A percentile compares a stretch with the other conserved stretches of the same genome.
Conservation (phyloP, 2,113 vertebrate genomes). For the Larimichthys polyactis region DNA sequence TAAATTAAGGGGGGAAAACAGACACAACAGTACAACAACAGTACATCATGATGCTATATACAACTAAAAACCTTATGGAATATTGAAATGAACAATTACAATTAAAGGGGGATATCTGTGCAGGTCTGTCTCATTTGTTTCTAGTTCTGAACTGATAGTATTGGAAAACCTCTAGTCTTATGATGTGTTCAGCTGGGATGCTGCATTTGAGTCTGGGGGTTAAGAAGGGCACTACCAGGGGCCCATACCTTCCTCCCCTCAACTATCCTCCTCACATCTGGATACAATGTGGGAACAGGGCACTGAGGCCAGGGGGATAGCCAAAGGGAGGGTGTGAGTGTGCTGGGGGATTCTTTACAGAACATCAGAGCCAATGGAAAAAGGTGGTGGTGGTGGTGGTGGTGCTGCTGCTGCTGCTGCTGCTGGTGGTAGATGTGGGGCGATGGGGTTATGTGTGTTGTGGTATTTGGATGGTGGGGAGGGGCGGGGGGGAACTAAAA, state of each 20-base stretch:
- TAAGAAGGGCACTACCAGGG: conserved; percentile 47
- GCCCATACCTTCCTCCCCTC: conserved; percentile 63
- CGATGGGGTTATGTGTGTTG: conserved; percentile 49
- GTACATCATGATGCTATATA: neutral
- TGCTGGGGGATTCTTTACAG: conserved; percentile 72
- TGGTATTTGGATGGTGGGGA: conserved; percentile 15
- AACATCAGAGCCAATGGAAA: conserved; percentile 74
- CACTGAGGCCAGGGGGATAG: conserved; percentile 57
- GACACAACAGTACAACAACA: neutral
- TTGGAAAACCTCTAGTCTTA: conserved; percentile 6
- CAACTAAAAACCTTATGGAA: neutral
- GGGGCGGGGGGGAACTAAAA: conserved; percentile 48
- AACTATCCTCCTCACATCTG: conserved; percentile 80
- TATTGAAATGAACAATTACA: neutral
- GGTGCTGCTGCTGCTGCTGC: conserved; percentile 24
- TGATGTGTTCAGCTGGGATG: conserved; percentile 34
- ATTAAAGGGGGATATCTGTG: neutral
- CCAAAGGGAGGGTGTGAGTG: conserved; percentile 67
- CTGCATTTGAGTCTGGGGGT: conserved; percentile 8
- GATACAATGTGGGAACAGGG: conserved; percentile 78
- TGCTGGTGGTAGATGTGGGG: conserved; percentile 51
- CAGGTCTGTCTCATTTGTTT: conserved; percentile 1
- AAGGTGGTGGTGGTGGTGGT: conserved; percentile 58
- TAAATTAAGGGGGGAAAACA: conserved; percentile 15
- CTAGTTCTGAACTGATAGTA: neutral